Evolutionary conservation across 2,888 invertebrate species (phyloP).

Genomic region (Aphidoletes aphidimyza): DNA sequence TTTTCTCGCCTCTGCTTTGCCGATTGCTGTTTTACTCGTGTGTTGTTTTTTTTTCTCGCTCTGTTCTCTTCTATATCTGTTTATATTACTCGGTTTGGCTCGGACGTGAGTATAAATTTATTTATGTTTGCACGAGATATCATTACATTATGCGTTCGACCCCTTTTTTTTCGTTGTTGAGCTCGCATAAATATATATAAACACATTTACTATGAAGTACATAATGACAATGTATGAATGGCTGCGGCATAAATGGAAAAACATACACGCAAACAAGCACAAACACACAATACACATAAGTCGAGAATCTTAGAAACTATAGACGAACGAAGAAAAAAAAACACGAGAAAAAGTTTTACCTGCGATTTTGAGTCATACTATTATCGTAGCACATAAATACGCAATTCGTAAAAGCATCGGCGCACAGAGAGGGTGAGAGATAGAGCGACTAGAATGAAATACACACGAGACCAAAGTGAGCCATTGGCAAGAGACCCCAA

Average conservation of each 20-base stretch:
- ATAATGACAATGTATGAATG: constrained; percentile 1
- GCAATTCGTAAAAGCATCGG: constrained; percentile 6
- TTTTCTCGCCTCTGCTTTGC: background rate
- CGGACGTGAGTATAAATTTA: constrained; percentile 38
- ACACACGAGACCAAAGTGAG: background rate
- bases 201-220: background rate
- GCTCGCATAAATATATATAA: background rate
- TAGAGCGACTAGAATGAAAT: too few species aligned
- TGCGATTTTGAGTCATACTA: background rate
- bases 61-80: background rate
- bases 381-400: constrained; percentile 25
- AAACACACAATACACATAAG: background rate
- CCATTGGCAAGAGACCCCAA: constrained; percentile 26
- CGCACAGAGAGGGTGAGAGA: too few species aligned
- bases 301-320: background rate
- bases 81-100: background rate
- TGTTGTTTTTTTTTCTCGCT: background rate
- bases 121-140: constrained; percentile 38
- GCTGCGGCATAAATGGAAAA: background rate
- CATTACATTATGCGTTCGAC: constrained; percentile 42
- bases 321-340: too few species aligned
- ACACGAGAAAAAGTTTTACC: too few species aligned
- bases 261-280: background rate
- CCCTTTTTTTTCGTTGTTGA: background rate
- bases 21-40: background rate